Percentiles rank a stretch among this genome's conserved stretches.
Conservation (phyloP, 2,797 vertebrate species). For the Microchirus variegatus region DNA sequence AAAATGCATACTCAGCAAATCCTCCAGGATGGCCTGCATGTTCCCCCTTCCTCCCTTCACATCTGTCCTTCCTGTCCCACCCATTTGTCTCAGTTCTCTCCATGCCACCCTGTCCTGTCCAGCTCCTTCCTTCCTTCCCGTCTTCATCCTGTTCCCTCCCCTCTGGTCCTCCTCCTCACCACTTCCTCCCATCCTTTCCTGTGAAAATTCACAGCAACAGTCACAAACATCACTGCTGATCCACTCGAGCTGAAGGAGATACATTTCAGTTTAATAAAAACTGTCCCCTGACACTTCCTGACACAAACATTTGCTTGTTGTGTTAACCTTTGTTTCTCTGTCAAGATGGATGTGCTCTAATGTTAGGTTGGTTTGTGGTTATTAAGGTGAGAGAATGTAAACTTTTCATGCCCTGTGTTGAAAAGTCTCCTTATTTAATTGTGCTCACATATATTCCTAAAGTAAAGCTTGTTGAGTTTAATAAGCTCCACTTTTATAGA, state of each 20-base stretch:
- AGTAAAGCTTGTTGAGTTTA: too few species aligned
- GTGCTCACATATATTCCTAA: too few species aligned
- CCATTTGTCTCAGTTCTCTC: conserved; percentile 45
- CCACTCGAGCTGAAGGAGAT: not conserved
- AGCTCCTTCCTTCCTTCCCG: conserved; percentile 53
- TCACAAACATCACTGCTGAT: conserved; percentile 16
- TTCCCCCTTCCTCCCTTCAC: conserved; percentile 1
- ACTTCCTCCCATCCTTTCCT: conserved; percentile 44
- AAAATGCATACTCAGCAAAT: conserved; percentile 25
- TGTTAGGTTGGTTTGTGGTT: too few species aligned
- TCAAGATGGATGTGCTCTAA: too few species aligned
- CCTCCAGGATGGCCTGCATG: not conserved
- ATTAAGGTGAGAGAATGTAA: too few species aligned
- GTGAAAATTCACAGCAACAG: conserved; percentile 55
- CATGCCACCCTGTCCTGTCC: conserved; percentile 25
- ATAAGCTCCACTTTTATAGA: too few species aligned
- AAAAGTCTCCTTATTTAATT: too few species aligned
- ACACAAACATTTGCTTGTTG: too few species aligned
- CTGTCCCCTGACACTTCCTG: too few species aligned
- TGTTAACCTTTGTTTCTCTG: too few species aligned
- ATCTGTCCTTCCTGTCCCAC: conserved; percentile 37
- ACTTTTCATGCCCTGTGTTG: too few species aligned
- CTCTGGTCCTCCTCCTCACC: conserved; percentile 34
- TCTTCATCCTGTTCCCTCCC: conserved; percentile 62
- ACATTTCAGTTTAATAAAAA: too few species aligned